Base-by-base conservation (phyloP, 2,113 vertebrate genomes). In the Pholis gunnellus region DNA sequence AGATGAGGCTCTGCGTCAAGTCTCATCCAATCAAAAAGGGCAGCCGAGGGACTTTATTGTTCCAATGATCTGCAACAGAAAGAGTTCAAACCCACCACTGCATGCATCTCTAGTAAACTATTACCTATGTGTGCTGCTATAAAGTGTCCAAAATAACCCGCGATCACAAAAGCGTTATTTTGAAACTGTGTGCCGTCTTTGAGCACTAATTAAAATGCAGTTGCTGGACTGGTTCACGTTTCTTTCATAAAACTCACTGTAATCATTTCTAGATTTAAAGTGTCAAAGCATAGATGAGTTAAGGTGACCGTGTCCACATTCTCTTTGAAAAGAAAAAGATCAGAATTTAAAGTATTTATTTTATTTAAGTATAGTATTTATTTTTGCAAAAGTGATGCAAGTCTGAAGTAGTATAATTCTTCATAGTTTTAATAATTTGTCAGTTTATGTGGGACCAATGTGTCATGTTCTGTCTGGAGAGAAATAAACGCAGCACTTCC, bases 11-110 rank as follows among this genome's bases (percentile, higher is more conserved):
- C 29, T 63, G 65, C 1, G 9, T 38, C 8, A 44, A 27, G 14
- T 44, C 56, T 56, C 44, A 44, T 22, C 34, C 56, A 36, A 36
- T 69, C 69, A 69, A 44, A 60, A 25, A 8, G 31, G 13, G 29
- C 68, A 38, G 46, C 61, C 0, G 52, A 22, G 63, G 38, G 31
- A 54, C 60, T 83, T 64, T 48, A 79, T 10, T 68, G 27, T 9
- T 48, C 29, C 46, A n/a, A 40, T 54, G 25, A 61, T 61, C 42
- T 48, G 64, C 65, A 70, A 29, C 34, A 56, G 3, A 31, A 29
- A 20, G 40, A 67, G 40, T 61, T 66, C 78, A 83, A 57, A 17
- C 50, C 31, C 46, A 13, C 0, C 2, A 34, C 31, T 6, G 20
- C 27, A 25, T 2, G 6, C 14, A 22, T 14, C 46, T 70, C 27